phyloP scores from a whole-genome alignment of 2,888 invertebrate species.

The Metalampra italica region DNA sequence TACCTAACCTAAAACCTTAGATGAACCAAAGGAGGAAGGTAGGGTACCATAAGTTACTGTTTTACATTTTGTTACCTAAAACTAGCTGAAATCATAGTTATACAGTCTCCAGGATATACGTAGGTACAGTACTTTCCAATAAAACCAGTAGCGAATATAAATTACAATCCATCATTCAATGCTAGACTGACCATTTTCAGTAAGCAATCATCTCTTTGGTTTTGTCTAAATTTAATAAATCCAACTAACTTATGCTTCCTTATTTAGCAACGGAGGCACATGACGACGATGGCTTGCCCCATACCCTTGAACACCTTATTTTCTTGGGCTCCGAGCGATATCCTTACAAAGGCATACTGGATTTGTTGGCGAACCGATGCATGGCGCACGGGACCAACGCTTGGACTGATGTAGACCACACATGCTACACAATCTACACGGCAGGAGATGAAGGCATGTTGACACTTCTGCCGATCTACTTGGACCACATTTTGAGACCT shows the following conservation, averaged over 20 bases:
- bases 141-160: too few species aligned
- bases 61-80: too few species aligned
- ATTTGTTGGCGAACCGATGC: conserved; percentile 92
- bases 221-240: too few species aligned
- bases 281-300: conserved; percentile 95
- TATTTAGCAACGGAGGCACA: conserved; percentile 90
- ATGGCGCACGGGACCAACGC: conserved; percentile 96
- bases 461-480: conserved; percentile 91
- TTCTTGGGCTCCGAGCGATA: conserved; percentile 94
- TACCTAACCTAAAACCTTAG: too few species aligned
- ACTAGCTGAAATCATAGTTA: too few species aligned
- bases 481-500: conserved; percentile 93
- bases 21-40: too few species aligned
- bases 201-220: background rate
- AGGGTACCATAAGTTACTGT: too few species aligned
- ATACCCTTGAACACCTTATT: conserved; percentile 94
- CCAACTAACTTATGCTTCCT: too few species aligned
- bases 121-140: too few species aligned
- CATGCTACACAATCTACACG: conserved; percentile 93
- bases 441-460: conserved; percentile 91
- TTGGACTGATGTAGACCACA: conserved; percentile 92
- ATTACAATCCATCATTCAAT: background rate
- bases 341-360: conserved; percentile 93
- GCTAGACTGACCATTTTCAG: background rate
- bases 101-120: too few species aligned